Evolutionary conservation across 1,140 invertebrate genomes (phyloP).

Genomic region (Diachasmimorpha longicaudata): DNA sequence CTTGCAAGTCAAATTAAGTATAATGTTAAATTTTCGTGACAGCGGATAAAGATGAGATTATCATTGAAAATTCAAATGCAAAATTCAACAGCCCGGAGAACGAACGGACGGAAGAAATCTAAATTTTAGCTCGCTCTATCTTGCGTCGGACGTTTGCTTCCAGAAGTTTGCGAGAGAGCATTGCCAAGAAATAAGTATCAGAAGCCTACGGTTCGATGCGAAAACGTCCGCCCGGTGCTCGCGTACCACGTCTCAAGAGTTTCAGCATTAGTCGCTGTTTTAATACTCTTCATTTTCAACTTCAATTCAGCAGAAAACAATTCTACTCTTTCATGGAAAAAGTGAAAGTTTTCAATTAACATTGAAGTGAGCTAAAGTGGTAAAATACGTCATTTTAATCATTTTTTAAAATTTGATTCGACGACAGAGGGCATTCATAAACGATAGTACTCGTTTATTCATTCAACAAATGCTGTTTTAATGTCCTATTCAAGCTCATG

Average conservation of each 20-base stretch:
- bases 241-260: not conserved
- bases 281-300: not conserved
- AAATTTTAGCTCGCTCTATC: slow-evolving; percentile 27
- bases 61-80: no score
- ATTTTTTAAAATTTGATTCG: no score
- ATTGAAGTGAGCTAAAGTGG: not conserved
- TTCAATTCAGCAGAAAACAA: not conserved
- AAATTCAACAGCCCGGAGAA: no score
- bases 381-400: no score
- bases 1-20: no score
- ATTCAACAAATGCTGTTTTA: not conserved
- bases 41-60: no score
- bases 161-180: slow-evolving; percentile 46
- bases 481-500: not conserved
- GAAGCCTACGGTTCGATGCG: slow-evolving; percentile 51
- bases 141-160: slow-evolving; percentile 33
- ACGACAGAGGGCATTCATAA: not conserved
- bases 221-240: slow-evolving; percentile 49
- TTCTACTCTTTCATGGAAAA: not conserved
- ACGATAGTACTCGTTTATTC: not conserved
- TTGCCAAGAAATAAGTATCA: slow-evolving; percentile 55
- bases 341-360: not conserved
- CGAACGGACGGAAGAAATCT: not conserved
- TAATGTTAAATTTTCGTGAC: no score
- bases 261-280: not conserved